Conservation (phyloP, 2,797 vertebrate genomes). For the Crypturellus tataupa region DNA sequence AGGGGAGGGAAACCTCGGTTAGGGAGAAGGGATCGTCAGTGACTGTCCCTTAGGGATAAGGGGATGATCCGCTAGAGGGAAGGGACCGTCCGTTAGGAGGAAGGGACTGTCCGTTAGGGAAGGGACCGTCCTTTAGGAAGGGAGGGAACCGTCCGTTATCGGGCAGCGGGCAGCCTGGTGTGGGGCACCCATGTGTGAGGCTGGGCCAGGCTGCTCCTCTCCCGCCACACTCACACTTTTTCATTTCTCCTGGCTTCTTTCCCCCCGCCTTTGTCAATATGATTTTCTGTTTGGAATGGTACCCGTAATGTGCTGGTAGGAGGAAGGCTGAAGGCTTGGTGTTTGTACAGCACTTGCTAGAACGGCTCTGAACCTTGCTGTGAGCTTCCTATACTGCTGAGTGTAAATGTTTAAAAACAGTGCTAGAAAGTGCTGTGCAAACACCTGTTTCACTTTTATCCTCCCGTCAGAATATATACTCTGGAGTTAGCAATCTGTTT, state of each 20-base stretch:
- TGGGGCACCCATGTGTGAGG: too few relatives aligned
- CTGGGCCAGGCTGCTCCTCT: too few relatives aligned
- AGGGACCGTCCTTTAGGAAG: too few relatives aligned
- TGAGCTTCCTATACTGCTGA: background rate
- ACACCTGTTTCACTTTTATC: rapidly evolving
- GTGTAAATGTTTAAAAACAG: rapidly evolving
- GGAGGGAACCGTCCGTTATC: too few relatives aligned
- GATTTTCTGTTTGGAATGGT: rapidly evolving
- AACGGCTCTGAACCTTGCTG: rapidly evolving
- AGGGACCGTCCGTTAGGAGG: too few relatives aligned
- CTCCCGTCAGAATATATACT: rapidly evolving
- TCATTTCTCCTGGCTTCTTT: background rate
- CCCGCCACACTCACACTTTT: too few relatives aligned
- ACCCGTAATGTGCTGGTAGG: background rate
- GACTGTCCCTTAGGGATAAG: too few relatives aligned
- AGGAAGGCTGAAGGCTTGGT: rapidly evolving
- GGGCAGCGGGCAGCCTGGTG: too few relatives aligned
- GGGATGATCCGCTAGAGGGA: too few relatives aligned
- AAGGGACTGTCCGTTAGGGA: too few relatives aligned
- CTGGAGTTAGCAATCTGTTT: background rate
- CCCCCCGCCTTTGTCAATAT: background rate
- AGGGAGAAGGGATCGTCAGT: too few relatives aligned
- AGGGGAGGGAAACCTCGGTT: too few relatives aligned
- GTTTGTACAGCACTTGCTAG: rapidly evolving
- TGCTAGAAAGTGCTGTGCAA: rapidly evolving